Evolutionary conservation across 2,888 invertebrate species (phyloP).

Genomic region (Dastarcus helophoroides): DNA sequence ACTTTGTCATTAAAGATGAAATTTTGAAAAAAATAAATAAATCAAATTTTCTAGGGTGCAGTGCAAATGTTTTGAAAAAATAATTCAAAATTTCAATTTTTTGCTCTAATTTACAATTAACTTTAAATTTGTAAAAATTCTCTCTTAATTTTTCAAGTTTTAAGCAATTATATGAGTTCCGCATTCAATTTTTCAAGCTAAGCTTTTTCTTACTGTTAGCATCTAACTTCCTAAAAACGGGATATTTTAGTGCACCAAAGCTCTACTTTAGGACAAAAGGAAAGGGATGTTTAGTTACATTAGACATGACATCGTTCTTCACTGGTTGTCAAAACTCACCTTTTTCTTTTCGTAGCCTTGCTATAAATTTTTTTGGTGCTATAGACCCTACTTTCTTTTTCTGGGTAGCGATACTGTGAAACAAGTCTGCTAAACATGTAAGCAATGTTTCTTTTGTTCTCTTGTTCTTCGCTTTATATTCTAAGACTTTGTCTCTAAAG

Average conservation of each 20-base stretch:
- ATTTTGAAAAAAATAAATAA: too few relatives aligned
- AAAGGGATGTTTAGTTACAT: conserved; percentile 1
- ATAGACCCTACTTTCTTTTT: conserved; percentile 99
- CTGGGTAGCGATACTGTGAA: conserved; percentile 99
- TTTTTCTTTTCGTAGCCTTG: conserved; percentile 95
- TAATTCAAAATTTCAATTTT: too few relatives aligned
- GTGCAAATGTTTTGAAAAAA: too few relatives aligned
- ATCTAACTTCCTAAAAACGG: background rate
- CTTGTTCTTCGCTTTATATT: conserved; percentile 94
- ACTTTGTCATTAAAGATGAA: too few relatives aligned
- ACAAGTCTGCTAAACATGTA: conserved; percentile 96
- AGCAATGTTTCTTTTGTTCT: conserved; percentile 93
- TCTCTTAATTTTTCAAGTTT: too few relatives aligned
- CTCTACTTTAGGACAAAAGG: background rate
- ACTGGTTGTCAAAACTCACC: conserved; percentile 41
- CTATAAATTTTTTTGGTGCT: conserved; percentile 99
- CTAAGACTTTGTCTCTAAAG: conserved; percentile 95
- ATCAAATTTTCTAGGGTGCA: too few relatives aligned
- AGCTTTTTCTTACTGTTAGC: too few relatives aligned
- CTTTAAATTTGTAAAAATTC: too few relatives aligned
- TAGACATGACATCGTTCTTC: background rate
- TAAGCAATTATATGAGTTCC: too few relatives aligned
- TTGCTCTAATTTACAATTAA: too few relatives aligned
- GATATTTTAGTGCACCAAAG: background rate
- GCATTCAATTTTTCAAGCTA: too few relatives aligned